Base-by-base conservation (phyloP, 2,888 invertebrate genomes). In the Entomobrya multifasciata region DNA sequence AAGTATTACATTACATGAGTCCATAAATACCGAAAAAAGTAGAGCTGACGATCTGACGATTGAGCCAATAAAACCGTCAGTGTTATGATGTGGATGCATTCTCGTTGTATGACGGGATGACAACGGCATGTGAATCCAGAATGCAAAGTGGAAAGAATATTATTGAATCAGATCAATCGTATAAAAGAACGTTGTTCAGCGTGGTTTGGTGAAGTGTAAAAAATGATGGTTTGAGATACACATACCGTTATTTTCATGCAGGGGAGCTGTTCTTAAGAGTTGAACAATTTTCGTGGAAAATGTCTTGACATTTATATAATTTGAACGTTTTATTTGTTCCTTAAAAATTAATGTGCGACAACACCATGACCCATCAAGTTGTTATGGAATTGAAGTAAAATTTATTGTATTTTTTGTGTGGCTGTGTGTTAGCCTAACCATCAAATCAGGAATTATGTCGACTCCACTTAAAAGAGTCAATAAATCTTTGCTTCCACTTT, bases 401-500 rank as follows among this genome's bases (percentile, higher is more conserved):
- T 72, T 72, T 72, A 72, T 72, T 72, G 70, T 52, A 57, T 76
- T 57, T 44, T 57, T 44, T 52, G 70, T 82, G 87, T 70, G 87
- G 82, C 78, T 81, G 55, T n/a, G n/a, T 87, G 87, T 77, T 70
- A 72, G 55, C 22, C 27, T 60, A 60, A 60, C 44, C 41, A 77
- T 62, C 62, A 60, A 60, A 78, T 62, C 41, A 78, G 62, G 62
- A 62, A 44, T 49, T n/a, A 65, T 86, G 79, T 86, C 70, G 41
- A 65, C 65, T 81, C 77, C 72, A 49, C 81, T 76, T 77, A 85
- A 76, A 17, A 62, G 77, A 87, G 82, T 87, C 81, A 87, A 87
- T 87, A 87, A 87, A 87, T 87, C 87, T 77, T 52, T 72, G 36
- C 78, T 27, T 77, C 30, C 25, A n/a, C 49, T 49, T 49, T 72